phyloP scores from a whole-genome alignment of 2,113 vertebrate genomes.

The Ceratotherium simum region DNA sequence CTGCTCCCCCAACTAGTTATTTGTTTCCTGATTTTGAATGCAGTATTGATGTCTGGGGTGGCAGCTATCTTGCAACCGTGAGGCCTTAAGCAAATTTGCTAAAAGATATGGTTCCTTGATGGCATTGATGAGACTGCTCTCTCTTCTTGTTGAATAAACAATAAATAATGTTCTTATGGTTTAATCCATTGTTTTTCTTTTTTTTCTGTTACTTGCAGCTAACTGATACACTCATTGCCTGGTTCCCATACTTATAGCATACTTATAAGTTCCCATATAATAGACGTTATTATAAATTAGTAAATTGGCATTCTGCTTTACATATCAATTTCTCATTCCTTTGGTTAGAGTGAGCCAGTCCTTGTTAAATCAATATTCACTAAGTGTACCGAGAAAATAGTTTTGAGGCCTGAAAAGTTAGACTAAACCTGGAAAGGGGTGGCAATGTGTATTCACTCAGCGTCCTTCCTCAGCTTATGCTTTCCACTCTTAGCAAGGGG shows the following conservation, averaged over 20 bases:
- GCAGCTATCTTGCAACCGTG: not conserved
- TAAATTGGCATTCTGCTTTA: not conserved
- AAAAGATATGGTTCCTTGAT: not conserved
- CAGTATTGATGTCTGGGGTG: not conserved
- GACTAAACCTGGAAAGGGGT: not conserved
- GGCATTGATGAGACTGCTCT: not conserved
- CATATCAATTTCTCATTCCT: not conserved
- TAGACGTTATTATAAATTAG: not conserved
- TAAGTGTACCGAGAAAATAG: not conserved
- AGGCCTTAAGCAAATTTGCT: not conserved
- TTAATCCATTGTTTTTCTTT: not conserved
- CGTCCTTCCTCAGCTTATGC: not conserved
- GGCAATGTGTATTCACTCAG: not conserved
- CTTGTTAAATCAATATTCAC: not conserved
- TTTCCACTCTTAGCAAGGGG: not conserved
- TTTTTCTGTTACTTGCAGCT: not conserved
- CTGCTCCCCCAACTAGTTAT: not conserved
- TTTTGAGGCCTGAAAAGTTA: not conserved
- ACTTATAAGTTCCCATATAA: not conserved
- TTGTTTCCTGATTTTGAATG: constrained; percentile 12
- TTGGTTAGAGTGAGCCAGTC: not conserved
- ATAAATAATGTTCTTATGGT: not conserved
- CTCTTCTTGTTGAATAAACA: constrained; percentile 21
- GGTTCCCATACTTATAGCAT: not conserved
- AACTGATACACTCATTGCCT: not conserved